Evolutionary conservation across 1,140 invertebrate genomes (phyloP), one percentile per base, ranked within the genome.

Genomic region (Euglossa dilemma): DNA sequence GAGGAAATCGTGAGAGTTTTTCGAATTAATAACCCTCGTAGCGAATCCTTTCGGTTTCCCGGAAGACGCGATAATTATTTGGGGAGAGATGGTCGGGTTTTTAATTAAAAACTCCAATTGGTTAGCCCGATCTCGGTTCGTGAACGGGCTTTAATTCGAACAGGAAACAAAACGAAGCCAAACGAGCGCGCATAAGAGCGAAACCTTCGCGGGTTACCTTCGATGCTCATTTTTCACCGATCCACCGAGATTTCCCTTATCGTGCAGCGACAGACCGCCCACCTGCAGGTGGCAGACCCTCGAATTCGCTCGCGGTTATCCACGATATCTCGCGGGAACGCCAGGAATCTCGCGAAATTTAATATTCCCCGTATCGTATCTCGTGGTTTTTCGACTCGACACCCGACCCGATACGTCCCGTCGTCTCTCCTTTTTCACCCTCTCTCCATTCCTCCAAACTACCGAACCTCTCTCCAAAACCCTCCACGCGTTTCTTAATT

Each of bases 311-410:
- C 50, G 43, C 57, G 57, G 28, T 54, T 82, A 81, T 82, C 54
- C 25, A 16, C 70, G 69, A 87, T 78, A 86, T 87, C 75, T 83
- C 80, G 73, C 52, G 56, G 73, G 43, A 61, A 78, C 80, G 59
- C 57, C 36, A 78, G 50, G 45, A 56, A 57, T 36, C 50, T 50
- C 69, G 23, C 3, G 66, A 75, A 63, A 75, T 78, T 87, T 71
- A 78, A 87, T 86, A 78, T 86, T 85, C 77, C 36, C 71, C 71
- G 72, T 86, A 85, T 69, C 78, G 77, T 84, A 78, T 72, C 47
- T 52, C 43, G 64, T 43, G 64, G 52, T 23, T 75, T 50, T 61
- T 50, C 45, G 1, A 74, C 9, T 36, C 47, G 25, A 47, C 0
- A 6, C 67, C 16, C 16, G 25, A 70, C n/a, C 67, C 67, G 5